A percentile compares a stretch with the other conserved stretches of the same genome.
These are phyloP conservation scores for Antheraea pernyi DNA, from an alignment of 1,140 invertebrate genomes.

Conservation along the genomic window DNA sequence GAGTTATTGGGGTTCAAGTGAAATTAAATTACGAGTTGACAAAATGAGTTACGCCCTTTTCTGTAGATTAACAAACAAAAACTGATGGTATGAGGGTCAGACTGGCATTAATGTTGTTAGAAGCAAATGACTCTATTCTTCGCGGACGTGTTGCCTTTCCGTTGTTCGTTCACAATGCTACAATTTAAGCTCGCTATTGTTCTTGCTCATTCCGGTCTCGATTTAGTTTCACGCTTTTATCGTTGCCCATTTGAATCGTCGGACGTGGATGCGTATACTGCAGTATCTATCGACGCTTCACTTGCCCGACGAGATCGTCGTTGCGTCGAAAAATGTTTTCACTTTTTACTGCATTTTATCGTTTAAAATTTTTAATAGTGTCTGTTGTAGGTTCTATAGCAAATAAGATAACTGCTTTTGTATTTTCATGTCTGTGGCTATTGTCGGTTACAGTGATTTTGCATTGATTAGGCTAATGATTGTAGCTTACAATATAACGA, in stretches of 20 bases:
- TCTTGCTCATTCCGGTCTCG: slow-evolving; percentile 66
- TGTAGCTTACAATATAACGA: no score
- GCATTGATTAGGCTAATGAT: no score
- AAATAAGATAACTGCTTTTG: neutral
- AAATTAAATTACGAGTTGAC: slow-evolving; percentile 78
- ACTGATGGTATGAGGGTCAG: slow-evolving; percentile 73
- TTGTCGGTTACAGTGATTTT: neutral
- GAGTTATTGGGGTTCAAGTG: slow-evolving; percentile 58
- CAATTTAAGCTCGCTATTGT: slow-evolving; percentile 69
- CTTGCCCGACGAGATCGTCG: neutral
- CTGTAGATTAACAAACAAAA: slow-evolving; percentile 79
- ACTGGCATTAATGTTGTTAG: slow-evolving; percentile 67
- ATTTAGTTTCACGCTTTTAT: slow-evolving; percentile 75
- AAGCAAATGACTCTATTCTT: slow-evolving; percentile 77
- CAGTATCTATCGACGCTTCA: slow-evolving; percentile 23
- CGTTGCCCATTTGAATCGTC: slow-evolving; percentile 59
- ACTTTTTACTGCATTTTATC: neutral
- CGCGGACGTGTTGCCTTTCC: slow-evolving; percentile 45
- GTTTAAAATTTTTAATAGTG: neutral
- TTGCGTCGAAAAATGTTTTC: neutral
- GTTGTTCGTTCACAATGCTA: slow-evolving; percentile 65
- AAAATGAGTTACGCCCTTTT: slow-evolving; percentile 79
- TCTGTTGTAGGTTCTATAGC: neutral
- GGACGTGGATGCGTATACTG: slow-evolving; percentile 22
- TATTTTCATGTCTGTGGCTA: neutral